Percentiles rank a stretch among this genome's conserved stretches.
Conservation (phyloP, 2,888 invertebrate genomes). For the Ommatoiulus sabulosus region DNA sequence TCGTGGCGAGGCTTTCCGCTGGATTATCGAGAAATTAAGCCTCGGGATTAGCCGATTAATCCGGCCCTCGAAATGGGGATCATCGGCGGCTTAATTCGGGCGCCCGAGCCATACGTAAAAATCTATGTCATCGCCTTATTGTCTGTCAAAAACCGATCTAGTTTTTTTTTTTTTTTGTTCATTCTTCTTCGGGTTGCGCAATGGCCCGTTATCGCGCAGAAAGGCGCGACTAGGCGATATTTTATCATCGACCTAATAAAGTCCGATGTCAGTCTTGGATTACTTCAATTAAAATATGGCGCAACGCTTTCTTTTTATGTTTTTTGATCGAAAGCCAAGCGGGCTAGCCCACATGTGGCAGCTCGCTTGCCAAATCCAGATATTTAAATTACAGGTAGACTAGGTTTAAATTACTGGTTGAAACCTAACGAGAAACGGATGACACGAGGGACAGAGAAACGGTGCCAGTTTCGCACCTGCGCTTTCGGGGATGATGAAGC, state of each 20-base stretch:
- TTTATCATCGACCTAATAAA: conserved; percentile 31
- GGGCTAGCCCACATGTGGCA: not conserved
- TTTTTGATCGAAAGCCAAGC: conserved; percentile 16
- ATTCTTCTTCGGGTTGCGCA: not conserved
- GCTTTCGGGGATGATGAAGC: not conserved
- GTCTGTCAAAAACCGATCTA: not conserved
- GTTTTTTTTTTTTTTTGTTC: not conserved
- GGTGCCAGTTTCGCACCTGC: not conserved
- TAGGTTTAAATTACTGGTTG: not conserved
- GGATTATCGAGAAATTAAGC: not conserved
- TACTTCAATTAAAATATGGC: conserved; percentile 43
- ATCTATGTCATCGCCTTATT: not conserved
- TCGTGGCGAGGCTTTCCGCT: not conserved
- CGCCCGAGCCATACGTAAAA: not conserved
- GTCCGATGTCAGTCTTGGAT: conserved; percentile 5
- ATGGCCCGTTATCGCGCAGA: not conserved
- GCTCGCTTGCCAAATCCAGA: not conserved
- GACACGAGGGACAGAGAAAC: not conserved
- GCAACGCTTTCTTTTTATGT: not conserved
- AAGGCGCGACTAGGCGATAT: not conserved
- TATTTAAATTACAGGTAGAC: conserved; percentile 40
- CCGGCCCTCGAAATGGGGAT: not conserved
- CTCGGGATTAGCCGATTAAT: not conserved
- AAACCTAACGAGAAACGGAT: not conserved
- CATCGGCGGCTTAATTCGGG: not conserved